A percentile compares a stretch with the other conserved stretches of the same genome.
Conservation (phyloP, 2,797 vertebrate genomes). For the Antrozous pallidus region DNA sequence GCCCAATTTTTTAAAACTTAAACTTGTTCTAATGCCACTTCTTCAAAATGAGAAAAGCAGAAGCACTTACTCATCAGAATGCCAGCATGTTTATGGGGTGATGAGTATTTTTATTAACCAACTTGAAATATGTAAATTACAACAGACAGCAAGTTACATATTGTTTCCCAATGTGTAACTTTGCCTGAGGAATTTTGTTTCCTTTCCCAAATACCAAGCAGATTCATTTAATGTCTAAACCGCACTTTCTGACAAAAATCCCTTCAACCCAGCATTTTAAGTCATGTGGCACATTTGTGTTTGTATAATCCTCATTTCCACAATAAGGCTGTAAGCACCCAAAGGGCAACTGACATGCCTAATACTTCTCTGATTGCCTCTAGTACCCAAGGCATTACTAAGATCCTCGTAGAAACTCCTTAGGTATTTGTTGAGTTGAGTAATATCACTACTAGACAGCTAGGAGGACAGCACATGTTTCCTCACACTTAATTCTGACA, state of each 20-base stretch:
- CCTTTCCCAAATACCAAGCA: conserved; percentile 29
- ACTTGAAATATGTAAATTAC: conserved; percentile 45
- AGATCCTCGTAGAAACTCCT: not conserved
- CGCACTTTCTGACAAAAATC: conserved; percentile 11
- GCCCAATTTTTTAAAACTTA: too few species aligned
- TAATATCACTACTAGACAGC: not conserved
- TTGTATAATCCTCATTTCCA: not conserved
- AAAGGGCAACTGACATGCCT: not conserved
- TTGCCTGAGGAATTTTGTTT: conserved; percentile 28
- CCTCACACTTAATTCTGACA: conserved; percentile 22
- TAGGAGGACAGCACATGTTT: not conserved
- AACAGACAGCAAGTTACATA: conserved; percentile 31
- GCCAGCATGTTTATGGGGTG: not conserved
- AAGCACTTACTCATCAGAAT: conserved; percentile 46
- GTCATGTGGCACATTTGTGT: not conserved
- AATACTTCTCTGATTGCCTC: not conserved
- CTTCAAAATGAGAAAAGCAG: conserved; percentile 28
- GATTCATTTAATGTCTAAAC: conserved; percentile 29
- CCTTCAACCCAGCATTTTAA: conserved; percentile 5
- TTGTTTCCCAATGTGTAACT: conserved; percentile 7
- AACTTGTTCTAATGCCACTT: too few species aligned
- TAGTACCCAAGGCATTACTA: not conserved
- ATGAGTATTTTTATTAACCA: conserved; percentile 48
- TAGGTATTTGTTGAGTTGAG: not conserved
- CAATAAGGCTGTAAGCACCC: not conserved